A percentile compares a stretch with the other conserved stretches of the same genome.
Conservation (phyloP, 2,888 invertebrate genomes). For the Allolobophora icterica region DNA sequence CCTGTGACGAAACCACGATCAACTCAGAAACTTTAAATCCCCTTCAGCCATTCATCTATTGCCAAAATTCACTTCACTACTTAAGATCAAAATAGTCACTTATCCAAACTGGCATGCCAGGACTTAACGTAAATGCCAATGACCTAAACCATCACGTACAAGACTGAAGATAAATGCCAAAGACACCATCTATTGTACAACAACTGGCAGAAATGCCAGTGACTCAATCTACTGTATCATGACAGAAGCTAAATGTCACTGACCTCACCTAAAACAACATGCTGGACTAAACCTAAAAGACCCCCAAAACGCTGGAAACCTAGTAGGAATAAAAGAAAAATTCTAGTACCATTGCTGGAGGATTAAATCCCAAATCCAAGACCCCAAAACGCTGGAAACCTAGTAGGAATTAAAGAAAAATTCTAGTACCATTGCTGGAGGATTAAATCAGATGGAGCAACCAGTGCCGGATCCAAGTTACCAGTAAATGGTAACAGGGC, state of each 20-base stretch:
- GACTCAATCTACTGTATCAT: not conserved
- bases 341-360: not conserved
- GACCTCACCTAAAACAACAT: not conserved
- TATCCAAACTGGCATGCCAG: not conserved
- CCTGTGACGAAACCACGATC: not conserved
- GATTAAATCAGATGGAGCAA: constrained; percentile 8
- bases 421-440: not conserved
- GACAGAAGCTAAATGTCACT: not conserved
- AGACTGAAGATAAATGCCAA: not conserved
- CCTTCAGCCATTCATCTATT: not conserved
- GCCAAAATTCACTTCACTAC: not conserved
- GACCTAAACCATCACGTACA: not conserved
- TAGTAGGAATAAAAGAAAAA: not conserved
- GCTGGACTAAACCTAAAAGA: not conserved
- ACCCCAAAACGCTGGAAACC: not conserved
- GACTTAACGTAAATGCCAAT: not conserved
- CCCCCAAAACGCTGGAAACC: not conserved
- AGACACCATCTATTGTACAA: no score
- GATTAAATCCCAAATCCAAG: no score
- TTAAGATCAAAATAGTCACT: no score
- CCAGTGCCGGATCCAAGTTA: not conserved
- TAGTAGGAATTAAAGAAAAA: not conserved
- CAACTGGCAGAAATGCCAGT: not conserved
- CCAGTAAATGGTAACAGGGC: not conserved
- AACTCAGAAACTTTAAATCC: not conserved